Percentiles rank a stretch among this genome's conserved stretches.
Conservation (phyloP, 2,888 invertebrate species). For the Orthosia gracilis region DNA sequence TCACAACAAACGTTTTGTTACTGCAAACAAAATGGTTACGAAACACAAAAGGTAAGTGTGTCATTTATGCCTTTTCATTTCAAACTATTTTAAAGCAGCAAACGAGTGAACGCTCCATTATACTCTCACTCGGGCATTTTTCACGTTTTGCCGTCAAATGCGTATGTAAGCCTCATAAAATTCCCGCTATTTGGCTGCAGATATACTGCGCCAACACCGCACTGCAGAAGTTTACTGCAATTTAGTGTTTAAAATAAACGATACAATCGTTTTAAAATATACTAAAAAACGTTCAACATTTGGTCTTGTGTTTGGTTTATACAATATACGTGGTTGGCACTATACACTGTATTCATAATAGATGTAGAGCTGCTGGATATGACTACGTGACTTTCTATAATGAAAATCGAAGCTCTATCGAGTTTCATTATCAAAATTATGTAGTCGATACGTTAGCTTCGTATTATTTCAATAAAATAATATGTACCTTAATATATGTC, state of each 20-base stretch:
- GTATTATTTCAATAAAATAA: no score
- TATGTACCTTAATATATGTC: no score
- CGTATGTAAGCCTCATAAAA: conserved; percentile 50
- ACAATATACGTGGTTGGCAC: conserved; percentile 9
- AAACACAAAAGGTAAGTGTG: conserved; percentile 36
- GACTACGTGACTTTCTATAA: conserved; percentile 27
- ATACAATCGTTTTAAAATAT: not conserved
- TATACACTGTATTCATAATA: not conserved
- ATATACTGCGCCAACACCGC: conserved; percentile 56
- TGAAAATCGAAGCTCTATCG: conserved; percentile 9
- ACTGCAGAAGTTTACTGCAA: conserved; percentile 59
- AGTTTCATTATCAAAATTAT: not conserved
- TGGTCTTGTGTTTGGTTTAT: not conserved
- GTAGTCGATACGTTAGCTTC: not conserved
- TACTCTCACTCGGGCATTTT: conserved; percentile 31
- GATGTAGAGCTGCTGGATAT: not conserved
- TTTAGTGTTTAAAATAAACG: conserved; percentile 20
- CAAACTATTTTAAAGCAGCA: conserved; percentile 39
- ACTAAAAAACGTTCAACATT: not conserved
- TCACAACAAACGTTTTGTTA: conserved; percentile 25
- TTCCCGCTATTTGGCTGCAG: conserved; percentile 54
- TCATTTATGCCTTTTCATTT: conserved; percentile 41
- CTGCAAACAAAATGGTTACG: conserved; percentile 33
- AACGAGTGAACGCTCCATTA: conserved; percentile 36
- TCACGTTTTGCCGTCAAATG: conserved; percentile 49